Percentiles rank a stretch among this genome's conserved stretches.
Evolutionary conservation across 2,888 invertebrate species (phyloP).

Genomic region (Dascillus cervinus): DNA sequence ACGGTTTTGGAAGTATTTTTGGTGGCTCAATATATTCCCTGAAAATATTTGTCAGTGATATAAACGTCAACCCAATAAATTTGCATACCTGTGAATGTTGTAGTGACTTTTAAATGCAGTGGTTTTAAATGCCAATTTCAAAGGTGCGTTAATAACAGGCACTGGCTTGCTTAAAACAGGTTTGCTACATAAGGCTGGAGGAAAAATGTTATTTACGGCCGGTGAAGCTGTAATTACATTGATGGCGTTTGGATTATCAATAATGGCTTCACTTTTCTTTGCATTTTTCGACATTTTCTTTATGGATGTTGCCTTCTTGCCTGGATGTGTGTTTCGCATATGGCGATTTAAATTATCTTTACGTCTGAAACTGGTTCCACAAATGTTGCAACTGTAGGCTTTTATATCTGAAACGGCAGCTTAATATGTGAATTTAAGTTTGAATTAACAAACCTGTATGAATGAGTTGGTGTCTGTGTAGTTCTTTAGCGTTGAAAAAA

Average conservation of each 20-base stretch:
- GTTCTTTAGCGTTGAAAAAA: constrained; percentile 61
- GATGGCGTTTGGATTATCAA: constrained; percentile 41
- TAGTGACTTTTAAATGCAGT: constrained; percentile 40
- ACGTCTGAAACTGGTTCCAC: constrained; percentile 61
- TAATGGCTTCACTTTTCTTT: constrained; percentile 14
- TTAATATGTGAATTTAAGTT: neutral
- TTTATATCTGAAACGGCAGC: constrained; percentile 50
- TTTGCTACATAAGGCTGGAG: constrained; percentile 21
- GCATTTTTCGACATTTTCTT: constrained; percentile 23
- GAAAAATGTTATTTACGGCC: no score
- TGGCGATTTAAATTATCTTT: constrained; percentile 75
- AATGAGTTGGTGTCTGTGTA: constrained; percentile 59
- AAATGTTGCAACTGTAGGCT: constrained; percentile 63
- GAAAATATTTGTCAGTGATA: no score
- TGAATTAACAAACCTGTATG: constrained; percentile 50
- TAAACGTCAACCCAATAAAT: neutral
- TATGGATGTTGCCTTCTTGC: constrained; percentile 31
- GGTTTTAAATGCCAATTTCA: constrained; percentile 43
- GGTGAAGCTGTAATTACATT: constrained; percentile 40
- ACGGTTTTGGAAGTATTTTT: constrained; percentile 26
- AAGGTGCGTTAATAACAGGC: constrained; percentile 46
- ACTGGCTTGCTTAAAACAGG: constrained; percentile 18
- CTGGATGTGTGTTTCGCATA: constrained; percentile 66
- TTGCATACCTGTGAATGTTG: constrained; percentile 37
- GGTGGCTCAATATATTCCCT: constrained; percentile 33